Evolutionary conservation across 2,888 invertebrate genomes (phyloP).

Genomic region (Pantelozetes paolii): DNA sequence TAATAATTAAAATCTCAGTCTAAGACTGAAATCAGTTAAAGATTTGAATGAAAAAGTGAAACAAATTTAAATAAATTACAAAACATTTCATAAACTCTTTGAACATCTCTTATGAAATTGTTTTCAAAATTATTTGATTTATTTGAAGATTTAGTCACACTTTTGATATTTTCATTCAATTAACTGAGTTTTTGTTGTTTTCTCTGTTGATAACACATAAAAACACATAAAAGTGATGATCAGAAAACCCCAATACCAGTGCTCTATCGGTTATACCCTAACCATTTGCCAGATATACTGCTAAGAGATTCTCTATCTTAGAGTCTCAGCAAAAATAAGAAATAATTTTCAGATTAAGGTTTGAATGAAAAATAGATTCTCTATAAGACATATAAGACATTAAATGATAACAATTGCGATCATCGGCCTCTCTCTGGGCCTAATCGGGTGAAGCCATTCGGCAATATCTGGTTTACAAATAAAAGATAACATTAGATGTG

Average conservation of each 20-base stretch:
- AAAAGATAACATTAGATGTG: conserved; percentile 27
- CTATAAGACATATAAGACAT: conserved; percentile 6
- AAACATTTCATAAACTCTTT: too few relatives aligned
- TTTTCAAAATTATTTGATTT: too few relatives aligned
- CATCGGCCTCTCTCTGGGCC: conserved; percentile 25
- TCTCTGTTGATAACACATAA: too few relatives aligned
- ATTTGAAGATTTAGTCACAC: too few relatives aligned
- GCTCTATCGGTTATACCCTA: not conserved
- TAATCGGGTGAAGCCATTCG: conserved; percentile 29
- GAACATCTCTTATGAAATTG: too few relatives aligned
- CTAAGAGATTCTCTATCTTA: not conserved
- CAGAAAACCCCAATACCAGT: not conserved
- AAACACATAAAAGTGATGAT: not conserved
- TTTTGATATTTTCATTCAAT: not conserved
- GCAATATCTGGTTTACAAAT: conserved; percentile 29
- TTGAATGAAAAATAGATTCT: conserved; percentile 12
- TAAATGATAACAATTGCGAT: conserved; percentile 26
- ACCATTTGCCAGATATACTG: not conserved
- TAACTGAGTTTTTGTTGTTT: too few relatives aligned
- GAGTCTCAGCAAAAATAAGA: not conserved
- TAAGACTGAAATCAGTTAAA: too few relatives aligned
- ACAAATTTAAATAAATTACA: too few relatives aligned
- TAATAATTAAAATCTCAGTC: too few relatives aligned
- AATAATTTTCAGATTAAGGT: conserved; percentile 13
- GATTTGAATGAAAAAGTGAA: too few relatives aligned